A percentile compares a stretch with the other conserved stretches of the same genome.
Evolutionary conservation across 2,888 invertebrate genomes (phyloP).

Genomic region (Acleris emargana): DNA sequence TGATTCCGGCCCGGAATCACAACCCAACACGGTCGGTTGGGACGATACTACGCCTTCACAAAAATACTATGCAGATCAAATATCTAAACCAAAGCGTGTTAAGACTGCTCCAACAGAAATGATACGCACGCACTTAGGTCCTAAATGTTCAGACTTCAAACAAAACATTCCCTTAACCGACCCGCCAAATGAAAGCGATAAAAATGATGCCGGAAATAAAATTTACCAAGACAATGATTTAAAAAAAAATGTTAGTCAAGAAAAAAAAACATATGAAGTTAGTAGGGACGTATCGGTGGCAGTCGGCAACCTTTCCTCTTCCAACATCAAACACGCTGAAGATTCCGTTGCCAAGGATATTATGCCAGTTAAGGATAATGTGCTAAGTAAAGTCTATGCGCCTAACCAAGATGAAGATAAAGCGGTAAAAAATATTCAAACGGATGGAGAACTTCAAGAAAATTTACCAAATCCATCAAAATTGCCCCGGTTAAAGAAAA

Average conservation of each 20-base stretch:
- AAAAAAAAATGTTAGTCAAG: neutral
- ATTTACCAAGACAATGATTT: neutral
- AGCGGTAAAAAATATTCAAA: neutral
- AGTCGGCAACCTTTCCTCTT: neutral
- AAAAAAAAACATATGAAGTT: neutral
- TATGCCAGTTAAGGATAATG: neutral
- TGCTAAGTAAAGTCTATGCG: too few species aligned
- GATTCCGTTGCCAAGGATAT: neutral
- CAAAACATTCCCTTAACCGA: neutral
- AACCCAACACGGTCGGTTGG: slow-evolving; percentile 89
- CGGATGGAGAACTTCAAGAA: neutral
- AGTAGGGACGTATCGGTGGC: neutral
- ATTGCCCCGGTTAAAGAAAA: slow-evolving; percentile 45
- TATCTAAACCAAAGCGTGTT: slow-evolving; percentile 11
- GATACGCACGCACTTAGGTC: neutral
- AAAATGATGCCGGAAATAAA: neutral
- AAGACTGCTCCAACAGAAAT: slow-evolving; percentile 9
- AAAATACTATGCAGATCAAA: slow-evolving; percentile 3
- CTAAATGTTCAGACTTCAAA: neutral
- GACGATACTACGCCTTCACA: slow-evolving; percentile 81
- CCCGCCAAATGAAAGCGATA: neutral
- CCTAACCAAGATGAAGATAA: too few species aligned
- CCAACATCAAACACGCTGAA: neutral
- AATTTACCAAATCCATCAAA: neutral
- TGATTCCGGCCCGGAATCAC: slow-evolving; percentile 71